Evolutionary conservation across 2,888 invertebrate species (phyloP).

Genomic region (Phasia obesa): DNA sequence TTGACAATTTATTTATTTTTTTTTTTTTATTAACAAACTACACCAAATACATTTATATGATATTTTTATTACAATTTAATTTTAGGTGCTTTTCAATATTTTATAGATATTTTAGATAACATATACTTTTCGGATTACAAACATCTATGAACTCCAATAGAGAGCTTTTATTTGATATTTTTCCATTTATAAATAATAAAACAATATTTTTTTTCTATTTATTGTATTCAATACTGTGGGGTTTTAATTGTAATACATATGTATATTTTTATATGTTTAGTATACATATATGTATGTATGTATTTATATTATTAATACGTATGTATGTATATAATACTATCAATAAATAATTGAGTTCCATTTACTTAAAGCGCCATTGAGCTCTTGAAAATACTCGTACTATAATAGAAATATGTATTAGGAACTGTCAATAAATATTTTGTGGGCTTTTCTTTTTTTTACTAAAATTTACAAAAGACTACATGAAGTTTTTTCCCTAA

Average conservation of each 20-base stretch:
- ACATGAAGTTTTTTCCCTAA: slow-evolving; percentile 96
- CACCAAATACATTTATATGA: slow-evolving; percentile 22
- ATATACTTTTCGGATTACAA: neutral
- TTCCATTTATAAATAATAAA: neutral
- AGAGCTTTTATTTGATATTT: slow-evolving; percentile 41
- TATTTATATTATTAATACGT: slow-evolving; percentile 5
- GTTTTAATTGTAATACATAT: neutral
- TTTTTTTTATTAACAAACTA: slow-evolving; percentile 5
- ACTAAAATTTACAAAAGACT: slow-evolving; percentile 86
- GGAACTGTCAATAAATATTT: slow-evolving; percentile 35
- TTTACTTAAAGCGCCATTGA: slow-evolving; percentile 12
- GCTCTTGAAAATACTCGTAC: neutral
- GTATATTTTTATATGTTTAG: neutral
- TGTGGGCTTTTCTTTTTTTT: neutral
- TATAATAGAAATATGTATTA: slow-evolving; percentile 19
- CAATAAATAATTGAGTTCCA: slow-evolving; percentile 68
- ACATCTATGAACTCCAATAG: slow-evolving; percentile 48
- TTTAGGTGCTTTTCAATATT: slow-evolving; percentile 18
- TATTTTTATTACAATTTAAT: neutral
- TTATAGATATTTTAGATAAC: slow-evolving; percentile 4
- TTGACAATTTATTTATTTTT: slow-evolving; percentile 17
- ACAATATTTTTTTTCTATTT: neutral
- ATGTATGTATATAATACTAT: slow-evolving; percentile 31
- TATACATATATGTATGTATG: slow-evolving; percentile 19
- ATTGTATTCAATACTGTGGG: slow-evolving; percentile 29